A percentile compares a stretch with the other conserved stretches of the same genome.
Evolutionary conservation across 2,797 vertebrate species (phyloP).

Genomic region (Myotis findleyi): DNA sequence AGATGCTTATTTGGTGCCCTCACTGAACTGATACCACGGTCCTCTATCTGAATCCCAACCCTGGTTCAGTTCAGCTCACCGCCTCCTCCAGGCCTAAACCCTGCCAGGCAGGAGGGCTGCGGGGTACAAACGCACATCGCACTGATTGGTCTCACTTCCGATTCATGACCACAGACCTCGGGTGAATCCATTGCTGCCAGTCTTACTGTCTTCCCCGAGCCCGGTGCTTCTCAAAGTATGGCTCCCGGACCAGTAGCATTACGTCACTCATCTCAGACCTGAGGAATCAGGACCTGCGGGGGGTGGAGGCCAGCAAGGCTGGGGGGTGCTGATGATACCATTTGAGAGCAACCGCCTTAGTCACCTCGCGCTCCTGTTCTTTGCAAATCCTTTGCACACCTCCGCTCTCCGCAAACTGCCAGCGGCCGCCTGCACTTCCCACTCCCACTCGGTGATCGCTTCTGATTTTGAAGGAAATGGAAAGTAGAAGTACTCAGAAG

Average conservation of each 20-base stretch:
- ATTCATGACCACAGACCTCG: neutral
- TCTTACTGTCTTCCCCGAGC: constrained; percentile 25
- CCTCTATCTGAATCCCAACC: constrained; percentile 27
- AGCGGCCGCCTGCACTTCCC: neutral
- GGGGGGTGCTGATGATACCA: neutral
- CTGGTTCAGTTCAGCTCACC: constrained; percentile 36
- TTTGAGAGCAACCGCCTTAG: neutral
- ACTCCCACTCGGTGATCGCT: neutral
- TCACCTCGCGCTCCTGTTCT: constrained; percentile 20
- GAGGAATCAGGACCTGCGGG: constrained; percentile 13
- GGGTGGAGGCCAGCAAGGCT: neutral
- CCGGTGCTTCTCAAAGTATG: constrained; percentile 6
- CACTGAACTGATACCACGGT: neutral
- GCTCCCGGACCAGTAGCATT: neutral
- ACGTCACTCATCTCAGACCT: neutral
- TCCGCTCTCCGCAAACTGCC: constrained; percentile 11
- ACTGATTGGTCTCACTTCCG: neutral
- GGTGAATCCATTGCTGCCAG: neutral
- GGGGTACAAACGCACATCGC: neutral
- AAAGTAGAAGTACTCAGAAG: constrained; percentile 51
- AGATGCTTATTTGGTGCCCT: neutral
- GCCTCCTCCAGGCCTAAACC: neutral
- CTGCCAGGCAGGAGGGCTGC: neutral
- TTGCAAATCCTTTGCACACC: constrained; percentile 57
- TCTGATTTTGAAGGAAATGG: constrained; percentile 63